Evolutionary conservation across 2,888 invertebrate species (phyloP), one percentile per base, ranked within the genome.

Genomic region (Amiota communis): DNA sequence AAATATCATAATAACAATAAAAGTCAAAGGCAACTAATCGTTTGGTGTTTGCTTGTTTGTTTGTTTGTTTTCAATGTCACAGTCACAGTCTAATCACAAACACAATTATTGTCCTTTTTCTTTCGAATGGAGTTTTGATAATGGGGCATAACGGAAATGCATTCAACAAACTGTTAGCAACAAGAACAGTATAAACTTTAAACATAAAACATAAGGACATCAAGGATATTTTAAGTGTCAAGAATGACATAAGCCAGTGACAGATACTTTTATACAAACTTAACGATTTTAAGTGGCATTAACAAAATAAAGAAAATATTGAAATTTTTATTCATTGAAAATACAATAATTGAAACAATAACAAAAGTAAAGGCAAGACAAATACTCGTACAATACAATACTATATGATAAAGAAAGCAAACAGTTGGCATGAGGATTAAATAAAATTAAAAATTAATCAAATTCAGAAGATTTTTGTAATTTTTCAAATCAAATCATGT

Each of bases 141-240:
- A 36, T 36, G 8, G 61, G 61, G 72, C 75, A 74, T 77, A 79
- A 72, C 81, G 77, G 76, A 84, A 80, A 76, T 81, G 81, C 81
- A 83, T 75, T 68, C 72, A 72, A 10, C 17, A 49, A 67, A 48
- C 36, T 2, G 23, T 20, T 20, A 46, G 59, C 59, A 57, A 71
- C 47, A 15, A 56, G 36, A 36, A 36, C 36, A 36, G 6, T 36
- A 36, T 4, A 4, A 36, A 36, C 36, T 36, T 36, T 36, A 36
- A 49, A 53, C 67, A 48, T 65, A 65, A 65, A 65, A 65, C 65
- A 65, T 64, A 64, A 47, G 48, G 48, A 65, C 48, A 65, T 51
- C 49, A 67, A 67, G 49, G 23, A 3, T 3, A 36, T 36, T 36
- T 36, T 36, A 36, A 36, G 36, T 36, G 36, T 6, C 36, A 36